Evolutionary conservation across 2,888 invertebrate genomes (phyloP), one percentile per base, ranked within the genome.

Genomic region (Heliconius erato): DNA sequence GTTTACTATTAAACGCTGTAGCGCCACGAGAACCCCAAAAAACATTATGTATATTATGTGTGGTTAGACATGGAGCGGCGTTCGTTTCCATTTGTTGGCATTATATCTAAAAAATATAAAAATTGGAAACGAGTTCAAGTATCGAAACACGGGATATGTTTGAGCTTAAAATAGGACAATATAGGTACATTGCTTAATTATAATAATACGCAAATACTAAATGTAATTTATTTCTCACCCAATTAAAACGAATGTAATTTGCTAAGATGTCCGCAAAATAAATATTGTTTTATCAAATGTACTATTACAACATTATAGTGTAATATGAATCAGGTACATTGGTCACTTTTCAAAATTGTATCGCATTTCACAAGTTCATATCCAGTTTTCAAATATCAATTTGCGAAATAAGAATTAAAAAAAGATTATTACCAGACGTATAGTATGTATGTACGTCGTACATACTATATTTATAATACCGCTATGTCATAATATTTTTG

Each of bases 281-380:
- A 79, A 81, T 69, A 81, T 76, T 74, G 3, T 54, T 19, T 54
- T 19, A 79, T 82, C 74, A 68, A 78, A 79, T 63, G 28, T 65
- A 16, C 14, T 49, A 44, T 84, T 84, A 79, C 82, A 32, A 80
- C 23, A 82, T 44, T 65, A 69, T 74, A 80, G 35, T 79, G 81
- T 79, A 84, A 80, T 63, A 68, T 9, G 82, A 79, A 65, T 63
- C 84, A 74, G 54, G 67, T 80, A 68, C 65, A 63, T 77, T 32
- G 68, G 40, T 59, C 28, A n/a, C 67, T 82, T 74, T 32, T 16
- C 3, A 82, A 82, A 80, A 79, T 63, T 59, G 65, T 82, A 84
- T 84, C 79, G 80, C 44, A 63, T 84, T 84, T 82, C 83, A 71
- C 79, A 81, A 81, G 65, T 76, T 44, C 78, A 82, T 83, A 83